Conservation (phyloP, 1,140 invertebrate species). For the Cheumatopsyche charites region DNA sequence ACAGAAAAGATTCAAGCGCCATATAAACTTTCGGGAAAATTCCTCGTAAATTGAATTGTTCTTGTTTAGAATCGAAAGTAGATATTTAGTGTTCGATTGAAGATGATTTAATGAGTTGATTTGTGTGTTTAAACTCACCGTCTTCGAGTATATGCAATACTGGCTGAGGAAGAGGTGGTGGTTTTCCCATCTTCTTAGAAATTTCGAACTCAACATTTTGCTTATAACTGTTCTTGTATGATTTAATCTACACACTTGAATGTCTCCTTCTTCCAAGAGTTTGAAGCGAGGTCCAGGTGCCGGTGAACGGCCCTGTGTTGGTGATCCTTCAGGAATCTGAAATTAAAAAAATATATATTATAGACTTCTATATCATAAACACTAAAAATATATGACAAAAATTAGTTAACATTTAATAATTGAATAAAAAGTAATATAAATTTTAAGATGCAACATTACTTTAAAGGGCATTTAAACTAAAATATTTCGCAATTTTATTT, state of each 20-base stretch:
- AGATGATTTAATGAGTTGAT: too few species aligned
- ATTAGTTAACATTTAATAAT: too few species aligned
- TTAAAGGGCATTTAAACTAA: too few species aligned
- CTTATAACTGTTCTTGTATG: conserved; percentile 80
- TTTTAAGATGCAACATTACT: too few species aligned
- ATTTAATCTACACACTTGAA: conserved; percentile 80
- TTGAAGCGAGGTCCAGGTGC: conserved; percentile 74
- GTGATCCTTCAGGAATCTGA: conserved; percentile 42
- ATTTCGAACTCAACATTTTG: conserved; percentile 82
- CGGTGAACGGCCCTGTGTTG: conserved; percentile 59
- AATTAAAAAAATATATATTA: conserved; percentile 1
- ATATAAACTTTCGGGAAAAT: too few species aligned
- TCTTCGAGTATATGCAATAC: conserved; percentile 74
- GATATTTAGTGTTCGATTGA: too few species aligned
- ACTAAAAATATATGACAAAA: too few species aligned
- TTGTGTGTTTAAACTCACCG: conserved; percentile 71
- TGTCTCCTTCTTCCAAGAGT: conserved; percentile 75
- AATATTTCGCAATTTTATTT: too few species aligned
- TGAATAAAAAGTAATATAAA: too few species aligned
- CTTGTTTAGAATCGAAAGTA: too few species aligned
- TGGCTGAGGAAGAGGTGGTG: conserved; percentile 76
- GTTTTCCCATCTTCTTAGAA: conserved; percentile 80
- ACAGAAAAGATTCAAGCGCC: neutral
- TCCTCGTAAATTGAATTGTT: too few species aligned
- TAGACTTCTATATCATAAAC: too few species aligned